Evolutionary conservation across 2,113 vertebrate genomes (phyloP).

Genomic region (Puma concolor): DNA sequence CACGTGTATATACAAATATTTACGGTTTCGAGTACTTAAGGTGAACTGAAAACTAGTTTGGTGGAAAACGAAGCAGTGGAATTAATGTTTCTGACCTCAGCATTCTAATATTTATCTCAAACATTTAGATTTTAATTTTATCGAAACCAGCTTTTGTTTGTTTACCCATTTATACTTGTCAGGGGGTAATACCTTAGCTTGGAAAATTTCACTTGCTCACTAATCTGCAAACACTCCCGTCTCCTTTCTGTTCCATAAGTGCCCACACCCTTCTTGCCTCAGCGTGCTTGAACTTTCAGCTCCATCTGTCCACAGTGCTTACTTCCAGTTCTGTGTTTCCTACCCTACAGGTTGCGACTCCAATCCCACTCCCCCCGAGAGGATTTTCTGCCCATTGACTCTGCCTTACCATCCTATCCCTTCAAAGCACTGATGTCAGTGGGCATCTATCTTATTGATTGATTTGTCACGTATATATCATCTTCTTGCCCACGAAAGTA

Average conservation of each 20-base stretch:
- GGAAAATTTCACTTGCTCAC: background rate
- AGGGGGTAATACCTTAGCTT: background rate
- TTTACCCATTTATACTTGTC: background rate
- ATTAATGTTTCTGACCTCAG: background rate
- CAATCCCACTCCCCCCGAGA: background rate
- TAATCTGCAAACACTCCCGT: background rate
- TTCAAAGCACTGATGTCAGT: background rate
- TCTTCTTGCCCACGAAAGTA: background rate
- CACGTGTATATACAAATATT: rapidly evolving
- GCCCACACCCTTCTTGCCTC: background rate
- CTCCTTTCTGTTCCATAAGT: background rate
- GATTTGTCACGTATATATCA: background rate
- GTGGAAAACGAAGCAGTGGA: background rate
- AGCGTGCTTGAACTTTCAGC: background rate
- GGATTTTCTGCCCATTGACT: background rate
- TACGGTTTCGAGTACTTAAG: background rate
- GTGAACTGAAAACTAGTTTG: constrained; percentile 14
- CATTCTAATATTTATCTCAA: constrained; percentile 2
- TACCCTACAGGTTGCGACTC: background rate
- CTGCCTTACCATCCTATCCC: background rate
- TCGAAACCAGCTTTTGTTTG: constrained; percentile 3
- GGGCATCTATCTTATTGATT: background rate
- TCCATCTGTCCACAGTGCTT: background rate
- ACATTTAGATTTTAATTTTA: constrained; percentile 9
- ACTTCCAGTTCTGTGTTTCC: background rate